A percentile compares a stretch with the other conserved stretches of the same genome.
Evolutionary conservation across 2,888 invertebrate genomes (phyloP).

Genomic region (Drosophila fulvimacula): DNA sequence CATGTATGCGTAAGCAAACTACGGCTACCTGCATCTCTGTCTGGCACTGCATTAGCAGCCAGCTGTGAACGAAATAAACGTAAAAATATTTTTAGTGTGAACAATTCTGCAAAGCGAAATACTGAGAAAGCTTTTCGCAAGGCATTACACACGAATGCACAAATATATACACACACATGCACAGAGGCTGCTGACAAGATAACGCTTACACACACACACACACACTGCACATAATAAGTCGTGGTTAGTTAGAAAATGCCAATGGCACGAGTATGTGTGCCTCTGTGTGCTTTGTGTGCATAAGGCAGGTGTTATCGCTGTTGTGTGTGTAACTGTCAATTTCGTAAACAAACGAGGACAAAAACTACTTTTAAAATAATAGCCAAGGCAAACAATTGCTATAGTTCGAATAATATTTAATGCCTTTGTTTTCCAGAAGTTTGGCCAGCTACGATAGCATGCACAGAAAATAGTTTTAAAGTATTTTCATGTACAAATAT

Average conservation of each 20-base stretch:
- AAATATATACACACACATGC: slow-evolving; percentile 18
- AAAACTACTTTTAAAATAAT: slow-evolving; percentile 38
- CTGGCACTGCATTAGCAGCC: slow-evolving; percentile 74
- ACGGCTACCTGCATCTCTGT: slow-evolving; percentile 37
- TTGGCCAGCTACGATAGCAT: background rate
- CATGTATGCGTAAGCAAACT: slow-evolving; percentile 7
- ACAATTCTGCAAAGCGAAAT: slow-evolving; percentile 60
- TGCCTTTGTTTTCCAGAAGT: slow-evolving; percentile 18
- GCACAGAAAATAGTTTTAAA: background rate
- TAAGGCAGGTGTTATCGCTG: slow-evolving; percentile 11
- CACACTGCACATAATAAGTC: slow-evolving; percentile 28
- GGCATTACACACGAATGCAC: slow-evolving; percentile 53
- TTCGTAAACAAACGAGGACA: slow-evolving; percentile 69
- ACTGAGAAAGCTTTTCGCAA: slow-evolving; percentile 56
- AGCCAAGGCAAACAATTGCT: slow-evolving; percentile 23
- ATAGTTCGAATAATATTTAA: slow-evolving; percentile 22
- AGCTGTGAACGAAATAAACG: slow-evolving; percentile 76
- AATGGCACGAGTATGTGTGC: slow-evolving; percentile 60
- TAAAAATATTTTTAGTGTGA: slow-evolving; percentile 76
- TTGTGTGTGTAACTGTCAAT: slow-evolving; percentile 38
- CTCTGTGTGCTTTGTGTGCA: background rate
- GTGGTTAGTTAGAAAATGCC: slow-evolving; percentile 71
- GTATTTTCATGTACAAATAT: background rate
- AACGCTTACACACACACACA: slow-evolving; percentile 35
- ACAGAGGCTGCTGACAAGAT: slow-evolving; percentile 46